Conservation (phyloP, 2,888 invertebrate species). For the Conomelus anceps region DNA sequence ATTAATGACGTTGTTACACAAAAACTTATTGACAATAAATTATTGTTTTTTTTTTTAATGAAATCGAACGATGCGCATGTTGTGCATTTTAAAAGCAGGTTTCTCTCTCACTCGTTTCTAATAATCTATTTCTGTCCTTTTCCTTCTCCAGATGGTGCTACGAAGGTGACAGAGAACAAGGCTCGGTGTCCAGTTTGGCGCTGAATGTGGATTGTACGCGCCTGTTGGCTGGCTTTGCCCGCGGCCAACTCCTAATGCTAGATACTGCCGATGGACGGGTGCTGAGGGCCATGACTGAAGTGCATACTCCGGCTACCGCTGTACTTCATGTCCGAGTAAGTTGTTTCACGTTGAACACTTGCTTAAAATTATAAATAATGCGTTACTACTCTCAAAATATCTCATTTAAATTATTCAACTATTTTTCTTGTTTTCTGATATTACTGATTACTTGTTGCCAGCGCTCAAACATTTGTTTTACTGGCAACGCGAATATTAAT, state of each 20-base stretch:
- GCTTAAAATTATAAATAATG: no score
- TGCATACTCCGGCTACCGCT: conserved; percentile 76
- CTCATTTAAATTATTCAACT: not conserved
- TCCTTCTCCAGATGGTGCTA: conserved; percentile 21
- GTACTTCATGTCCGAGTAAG: conserved; percentile 63
- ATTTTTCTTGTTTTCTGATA: no score
- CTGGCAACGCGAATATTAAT: no score
- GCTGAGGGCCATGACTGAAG: conserved; percentile 65
- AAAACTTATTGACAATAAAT: no score
- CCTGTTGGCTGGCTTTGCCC: conserved; percentile 67
- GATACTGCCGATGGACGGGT: conserved; percentile 75
- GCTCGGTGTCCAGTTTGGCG: conserved; percentile 56
- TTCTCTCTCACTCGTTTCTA: no score
- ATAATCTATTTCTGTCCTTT: not conserved
- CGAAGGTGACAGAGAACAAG: conserved; percentile 39
- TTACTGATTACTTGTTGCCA: no score
- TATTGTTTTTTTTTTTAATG: no score
- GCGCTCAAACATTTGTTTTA: no score
- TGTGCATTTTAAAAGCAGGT: no score
- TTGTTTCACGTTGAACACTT: no score
- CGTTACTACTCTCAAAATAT: conserved; percentile 6
- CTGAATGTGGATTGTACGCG: conserved; percentile 83
- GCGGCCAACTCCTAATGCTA: conserved; percentile 86
- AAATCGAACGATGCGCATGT: no score
- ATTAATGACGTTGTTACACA: no score